These are phyloP conservation scores for Cerastis rubricosa DNA, from an alignment of 2,888 invertebrate genomes.

Conservation along the genomic window DNA sequence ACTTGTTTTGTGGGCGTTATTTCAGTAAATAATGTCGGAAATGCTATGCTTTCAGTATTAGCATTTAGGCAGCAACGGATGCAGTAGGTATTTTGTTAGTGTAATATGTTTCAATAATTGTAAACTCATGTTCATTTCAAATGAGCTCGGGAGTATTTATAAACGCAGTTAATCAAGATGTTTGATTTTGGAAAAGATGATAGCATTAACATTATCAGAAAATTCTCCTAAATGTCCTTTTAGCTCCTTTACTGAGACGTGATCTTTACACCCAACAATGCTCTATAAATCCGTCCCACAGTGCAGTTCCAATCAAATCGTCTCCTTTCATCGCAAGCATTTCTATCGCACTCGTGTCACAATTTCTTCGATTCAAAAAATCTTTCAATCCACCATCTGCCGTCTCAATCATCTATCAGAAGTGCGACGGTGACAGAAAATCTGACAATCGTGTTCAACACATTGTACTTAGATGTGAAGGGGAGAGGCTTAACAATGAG, in stretches of 20 bases:
- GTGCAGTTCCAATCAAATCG: slow-evolving; percentile 62
- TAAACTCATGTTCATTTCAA: slow-evolving; percentile 33
- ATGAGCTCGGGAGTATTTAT: slow-evolving; percentile 13
- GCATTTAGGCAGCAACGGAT: slow-evolving; percentile 32
- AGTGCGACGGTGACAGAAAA: slow-evolving; percentile 73
- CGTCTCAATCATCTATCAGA: slow-evolving; percentile 57
- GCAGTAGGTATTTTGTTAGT: slow-evolving; percentile 13
- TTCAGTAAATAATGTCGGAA: slow-evolving; percentile 28
- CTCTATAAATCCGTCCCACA: slow-evolving; percentile 44
- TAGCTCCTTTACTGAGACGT: slow-evolving; percentile 1
- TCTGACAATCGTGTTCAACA: slow-evolving; percentile 69
- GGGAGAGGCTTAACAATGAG: slow-evolving; percentile 70
- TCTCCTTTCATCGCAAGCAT: slow-evolving; percentile 55
- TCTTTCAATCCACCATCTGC: slow-evolving; percentile 59
- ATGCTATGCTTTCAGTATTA: slow-evolving; percentile 24
- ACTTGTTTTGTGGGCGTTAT: slow-evolving; percentile 27
- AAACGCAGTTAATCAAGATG: slow-evolving; percentile 26
- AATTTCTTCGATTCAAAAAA: slow-evolving; percentile 66
- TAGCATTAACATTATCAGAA: neutral
- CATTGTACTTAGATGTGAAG: slow-evolving; percentile 61
- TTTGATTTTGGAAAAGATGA: neutral
- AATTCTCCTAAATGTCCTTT: neutral
- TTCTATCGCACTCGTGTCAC: slow-evolving; percentile 56
- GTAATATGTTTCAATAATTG: slow-evolving; percentile 24
- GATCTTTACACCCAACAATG: slow-evolving; percentile 36